phyloP scores from a whole-genome alignment of 23 tunicate species.

The Halocynthia roretzi region DNA sequence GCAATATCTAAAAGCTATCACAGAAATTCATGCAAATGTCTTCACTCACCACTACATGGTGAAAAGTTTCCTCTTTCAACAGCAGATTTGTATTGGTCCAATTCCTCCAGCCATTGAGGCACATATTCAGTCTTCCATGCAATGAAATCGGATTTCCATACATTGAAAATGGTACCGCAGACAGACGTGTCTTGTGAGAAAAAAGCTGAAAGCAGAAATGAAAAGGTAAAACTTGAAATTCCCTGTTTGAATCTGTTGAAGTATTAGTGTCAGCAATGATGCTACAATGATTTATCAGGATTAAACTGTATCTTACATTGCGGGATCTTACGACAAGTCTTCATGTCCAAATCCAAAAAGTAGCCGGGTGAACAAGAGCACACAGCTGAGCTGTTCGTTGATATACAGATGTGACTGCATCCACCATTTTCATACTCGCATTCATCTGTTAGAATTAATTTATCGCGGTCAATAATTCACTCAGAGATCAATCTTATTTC shows the following conservation, averaged over 20 bases:
- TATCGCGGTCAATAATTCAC: too few relatives aligned
- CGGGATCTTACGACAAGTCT: conserved; percentile 7
- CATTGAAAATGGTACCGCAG: conserved; percentile 6
- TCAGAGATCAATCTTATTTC: too few relatives aligned
- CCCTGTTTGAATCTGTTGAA: too few relatives aligned
- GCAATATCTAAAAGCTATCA: background rate
- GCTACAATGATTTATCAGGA: background rate
- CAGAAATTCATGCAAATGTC: background rate
- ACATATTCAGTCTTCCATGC: conserved; percentile 6
- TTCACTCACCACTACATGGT: background rate
- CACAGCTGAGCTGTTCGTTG: background rate
- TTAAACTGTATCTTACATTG: conserved; percentile 1
- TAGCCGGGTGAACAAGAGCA: conserved; percentile 6
- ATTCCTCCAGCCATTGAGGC: conserved; percentile 15
- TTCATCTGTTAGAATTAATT: background rate
- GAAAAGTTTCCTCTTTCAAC: conserved; percentile 11
- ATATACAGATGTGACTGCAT: conserved; percentile 2
- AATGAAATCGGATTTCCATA: conserved; percentile 5
- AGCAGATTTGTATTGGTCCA: background rate
- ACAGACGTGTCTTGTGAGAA: conserved; percentile 1
- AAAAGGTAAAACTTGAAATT: too few relatives aligned
- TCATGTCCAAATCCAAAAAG: conserved; percentile 4
- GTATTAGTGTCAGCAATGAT: too few relatives aligned
- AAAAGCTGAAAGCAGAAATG: background rate
- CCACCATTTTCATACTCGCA: conserved; percentile 29